Conservation (phyloP, 2,113 vertebrate genomes). For the Neolamprologus sp. region DNA sequence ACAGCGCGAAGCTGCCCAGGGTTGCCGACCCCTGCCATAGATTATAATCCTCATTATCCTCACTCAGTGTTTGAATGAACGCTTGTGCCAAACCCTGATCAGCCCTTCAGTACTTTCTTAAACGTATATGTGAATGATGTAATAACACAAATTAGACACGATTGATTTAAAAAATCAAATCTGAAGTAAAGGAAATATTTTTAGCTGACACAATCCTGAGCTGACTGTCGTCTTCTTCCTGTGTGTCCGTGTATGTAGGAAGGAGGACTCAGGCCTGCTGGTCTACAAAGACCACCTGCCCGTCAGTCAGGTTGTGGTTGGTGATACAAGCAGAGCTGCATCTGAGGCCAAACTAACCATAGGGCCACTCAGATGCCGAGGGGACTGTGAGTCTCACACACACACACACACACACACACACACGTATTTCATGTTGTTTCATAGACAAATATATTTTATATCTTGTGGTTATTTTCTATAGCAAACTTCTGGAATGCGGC, state of each 20-base stretch:
- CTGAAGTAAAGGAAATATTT: background rate
- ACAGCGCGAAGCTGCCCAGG: accelerated
- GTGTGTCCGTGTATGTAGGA: slow-evolving; percentile 67
- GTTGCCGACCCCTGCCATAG: background rate
- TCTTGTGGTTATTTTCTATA: slow-evolving; percentile 23
- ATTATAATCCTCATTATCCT: background rate
- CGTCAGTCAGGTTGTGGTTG: slow-evolving; percentile 85
- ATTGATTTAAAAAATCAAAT: background rate
- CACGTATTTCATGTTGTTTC: background rate
- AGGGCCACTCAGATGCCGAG: slow-evolving; percentile 85
- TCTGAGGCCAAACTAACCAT: slow-evolving; percentile 90
- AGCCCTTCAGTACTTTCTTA: background rate
- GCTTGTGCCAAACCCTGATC: background rate
- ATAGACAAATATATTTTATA: background rate
- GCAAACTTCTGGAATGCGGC: slow-evolving; percentile 92
- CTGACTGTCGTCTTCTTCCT: background rate
- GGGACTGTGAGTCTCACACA: slow-evolving; percentile 80
- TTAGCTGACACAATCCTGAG: background rate
- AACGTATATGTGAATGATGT: background rate
- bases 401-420: background rate
- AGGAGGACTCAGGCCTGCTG: slow-evolving; percentile 85
- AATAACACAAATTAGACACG: background rate
- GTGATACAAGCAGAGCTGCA: slow-evolving; percentile 80
- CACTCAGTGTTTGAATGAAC: background rate
- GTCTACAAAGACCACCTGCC: slow-evolving; percentile 95